Evolutionary conservation across 1,140 invertebrate species (phyloP).

Genomic region (Oedothorax gibbosus): DNA sequence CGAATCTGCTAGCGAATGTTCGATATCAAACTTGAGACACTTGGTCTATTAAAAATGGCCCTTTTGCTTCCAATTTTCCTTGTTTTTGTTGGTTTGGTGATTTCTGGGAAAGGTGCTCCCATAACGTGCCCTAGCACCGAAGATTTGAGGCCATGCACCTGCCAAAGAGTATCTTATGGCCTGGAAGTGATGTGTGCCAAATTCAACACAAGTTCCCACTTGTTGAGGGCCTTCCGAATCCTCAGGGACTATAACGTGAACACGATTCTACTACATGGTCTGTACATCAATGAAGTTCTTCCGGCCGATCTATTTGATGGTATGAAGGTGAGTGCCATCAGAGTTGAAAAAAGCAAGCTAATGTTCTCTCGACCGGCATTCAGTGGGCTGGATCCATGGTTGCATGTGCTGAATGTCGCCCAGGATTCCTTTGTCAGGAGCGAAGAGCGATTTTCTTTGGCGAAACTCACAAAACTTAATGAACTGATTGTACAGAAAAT

Average conservation of each 20-base stretch:
- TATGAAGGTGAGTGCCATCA: slow-evolving; percentile 32
- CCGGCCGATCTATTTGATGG: slow-evolving; percentile 25
- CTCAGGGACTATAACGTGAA: slow-evolving; percentile 34
- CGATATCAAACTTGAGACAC: not conserved
- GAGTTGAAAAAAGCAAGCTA: slow-evolving; percentile 15
- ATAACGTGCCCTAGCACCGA: slow-evolving; percentile 16
- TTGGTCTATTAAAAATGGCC: slow-evolving; percentile 1
- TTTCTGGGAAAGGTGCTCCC: not conserved
- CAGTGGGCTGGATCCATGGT: slow-evolving; percentile 18
- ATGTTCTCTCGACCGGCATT: slow-evolving; percentile 28
- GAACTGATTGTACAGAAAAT: slow-evolving; percentile 19
- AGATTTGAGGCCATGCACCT: slow-evolving; percentile 30
- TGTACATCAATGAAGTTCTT: slow-evolving; percentile 3
- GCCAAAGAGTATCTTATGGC: slow-evolving; percentile 22
- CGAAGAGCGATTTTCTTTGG: slow-evolving; percentile 24
- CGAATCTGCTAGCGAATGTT: not conserved
- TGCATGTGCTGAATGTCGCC: slow-evolving; percentile 29
- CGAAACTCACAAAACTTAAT: slow-evolving; percentile 14
- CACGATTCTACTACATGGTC: slow-evolving; percentile 16
- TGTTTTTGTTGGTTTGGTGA: not conserved
- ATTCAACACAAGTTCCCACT: not conserved
- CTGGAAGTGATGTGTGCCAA: slow-evolving; percentile 20
- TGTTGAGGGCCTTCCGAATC: slow-evolving; percentile 27
- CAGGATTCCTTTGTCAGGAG: slow-evolving; percentile 29
- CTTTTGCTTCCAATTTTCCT: not conserved